Evolutionary conservation across 2,113 vertebrate genomes (phyloP).

Genomic region (Platysternon megacephalum): DNA sequence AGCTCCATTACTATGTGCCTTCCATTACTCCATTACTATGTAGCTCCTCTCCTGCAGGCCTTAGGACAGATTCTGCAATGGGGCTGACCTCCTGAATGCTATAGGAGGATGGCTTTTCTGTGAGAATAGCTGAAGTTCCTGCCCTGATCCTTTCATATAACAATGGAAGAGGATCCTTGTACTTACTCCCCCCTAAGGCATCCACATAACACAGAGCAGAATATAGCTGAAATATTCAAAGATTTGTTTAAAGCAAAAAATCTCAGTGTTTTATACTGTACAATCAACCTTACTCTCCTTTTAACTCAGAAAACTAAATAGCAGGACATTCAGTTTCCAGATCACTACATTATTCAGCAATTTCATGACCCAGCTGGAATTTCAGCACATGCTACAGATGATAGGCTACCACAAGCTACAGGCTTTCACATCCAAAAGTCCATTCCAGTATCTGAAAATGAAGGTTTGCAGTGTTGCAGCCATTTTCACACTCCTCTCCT

Average conservation of each 20-base stretch:
- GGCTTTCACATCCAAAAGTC: background rate
- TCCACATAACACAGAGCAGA: background rate
- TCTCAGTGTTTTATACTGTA: background rate
- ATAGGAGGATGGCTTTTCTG: background rate
- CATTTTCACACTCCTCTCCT: constrained; percentile 1
- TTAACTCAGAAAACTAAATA: background rate
- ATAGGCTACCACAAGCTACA: background rate
- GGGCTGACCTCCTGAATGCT: background rate
- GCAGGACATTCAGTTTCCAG: background rate
- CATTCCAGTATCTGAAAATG: background rate
- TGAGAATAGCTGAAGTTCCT: background rate
- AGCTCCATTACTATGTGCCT: background rate
- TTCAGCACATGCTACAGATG: background rate
- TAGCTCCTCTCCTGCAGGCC: background rate
- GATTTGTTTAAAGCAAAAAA: background rate
- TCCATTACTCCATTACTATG: background rate
- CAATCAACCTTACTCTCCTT: background rate
- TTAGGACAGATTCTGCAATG: background rate
- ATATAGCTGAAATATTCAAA: background rate
- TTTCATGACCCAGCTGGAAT: background rate
- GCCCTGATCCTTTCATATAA: background rate
- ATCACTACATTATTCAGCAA: background rate
- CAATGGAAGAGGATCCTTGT: background rate
- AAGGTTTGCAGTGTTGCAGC: background rate
- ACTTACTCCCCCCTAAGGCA: no score